phyloP scores from a whole-genome alignment of 2,113 vertebrate species.

The Trogon surrucura region DNA sequence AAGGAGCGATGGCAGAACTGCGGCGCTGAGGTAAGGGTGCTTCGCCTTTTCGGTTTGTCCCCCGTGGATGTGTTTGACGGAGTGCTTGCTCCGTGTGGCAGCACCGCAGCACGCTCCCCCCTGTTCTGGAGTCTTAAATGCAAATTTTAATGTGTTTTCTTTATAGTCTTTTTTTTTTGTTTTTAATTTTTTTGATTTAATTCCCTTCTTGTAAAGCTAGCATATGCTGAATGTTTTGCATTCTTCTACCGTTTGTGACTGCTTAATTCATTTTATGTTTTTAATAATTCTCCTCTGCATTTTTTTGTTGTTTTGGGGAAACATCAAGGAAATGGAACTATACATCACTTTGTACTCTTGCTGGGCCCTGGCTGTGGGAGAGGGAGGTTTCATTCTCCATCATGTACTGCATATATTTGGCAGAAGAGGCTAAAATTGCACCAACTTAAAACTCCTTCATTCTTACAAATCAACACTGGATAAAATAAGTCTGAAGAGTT shows the following conservation, averaged over 20 bases:
- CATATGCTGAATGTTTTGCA: not conserved
- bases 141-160: not conserved
- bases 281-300: not conserved
- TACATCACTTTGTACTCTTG: not conserved
- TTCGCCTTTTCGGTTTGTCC: not conserved
- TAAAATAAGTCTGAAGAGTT: not conserved
- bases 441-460: not conserved
- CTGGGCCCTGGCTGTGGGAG: not conserved
- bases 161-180: not conserved
- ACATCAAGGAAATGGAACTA: not conserved
- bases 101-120: not conserved
- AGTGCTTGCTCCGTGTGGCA: not conserved
- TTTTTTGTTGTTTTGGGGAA: not conserved
- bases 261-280: constrained; percentile 4
- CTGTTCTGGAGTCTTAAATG: not conserved
- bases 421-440: not conserved
- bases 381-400: not conserved
- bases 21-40: constrained; percentile 85
- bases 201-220: not conserved
- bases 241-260: not conserved
- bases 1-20: constrained; percentile 85
- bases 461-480: not conserved
- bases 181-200: not conserved
- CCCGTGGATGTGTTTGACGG: not conserved
- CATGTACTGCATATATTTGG: not conserved